Base-by-base conservation (phyloP, 2,797 vertebrate genomes). In the Huso huso region DNA sequence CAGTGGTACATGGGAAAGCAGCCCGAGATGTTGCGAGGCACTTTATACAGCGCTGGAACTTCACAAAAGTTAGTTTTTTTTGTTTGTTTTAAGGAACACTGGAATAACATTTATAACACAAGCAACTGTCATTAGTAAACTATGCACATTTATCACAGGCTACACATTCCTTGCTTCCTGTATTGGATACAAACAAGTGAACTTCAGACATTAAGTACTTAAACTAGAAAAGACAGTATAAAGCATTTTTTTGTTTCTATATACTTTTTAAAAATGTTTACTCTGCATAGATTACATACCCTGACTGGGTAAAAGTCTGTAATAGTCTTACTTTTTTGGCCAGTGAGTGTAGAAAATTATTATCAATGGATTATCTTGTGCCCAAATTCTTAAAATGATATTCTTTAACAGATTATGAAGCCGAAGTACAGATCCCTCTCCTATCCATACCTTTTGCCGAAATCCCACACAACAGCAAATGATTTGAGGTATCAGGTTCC, bases 41-140 rank as follows among this genome's bases (percentile, higher is more conserved):
- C 75, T 99, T 99, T 68, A 99, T 99, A 80, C 96, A 99, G 76
- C 90, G 96, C 63, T 99, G 96, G 96, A 99, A 99, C 75, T 99
- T 99, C 83, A 94, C 93, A 0, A 98, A 97, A 94, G 96, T 97
- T 15, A 71, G 75, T 66, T 55, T 10, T 10, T 55, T 55, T 37
- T 37, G 37, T 37, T 37, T 37, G 37, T 37, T 37, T 37, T n/a
- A 60, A 23, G 8, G 6, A 60, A 60, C n/a, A 23, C 58, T n/a
- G 23, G n/a, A 60, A 1, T 60, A n/a, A 15, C 15, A 12, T 12
- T 59, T 59, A 12, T 59, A 37, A 5, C 37, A 37, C 37, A 1
- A 37, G 37, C 37, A 37, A 37, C 37, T 37, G 37, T 37, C 37
- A 37, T 37, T 37, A 37, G 5, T 37, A 5, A 37, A 37, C 37